Evolutionary conservation across 2,888 invertebrate species (phyloP).

Genomic region (Dryobotodes eremita): DNA sequence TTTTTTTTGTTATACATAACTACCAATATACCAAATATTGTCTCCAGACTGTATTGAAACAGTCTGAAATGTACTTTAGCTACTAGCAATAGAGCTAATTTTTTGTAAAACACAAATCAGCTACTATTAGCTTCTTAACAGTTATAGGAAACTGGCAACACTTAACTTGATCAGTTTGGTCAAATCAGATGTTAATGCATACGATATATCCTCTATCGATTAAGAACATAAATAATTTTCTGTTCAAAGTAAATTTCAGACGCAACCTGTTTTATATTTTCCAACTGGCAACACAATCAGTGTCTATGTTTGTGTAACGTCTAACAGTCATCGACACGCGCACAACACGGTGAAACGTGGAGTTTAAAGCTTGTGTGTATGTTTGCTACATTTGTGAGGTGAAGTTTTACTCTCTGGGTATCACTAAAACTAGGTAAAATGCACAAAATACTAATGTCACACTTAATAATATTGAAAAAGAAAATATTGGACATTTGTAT

Average conservation of each 20-base stretch:
- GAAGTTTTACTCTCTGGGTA: constrained; percentile 36
- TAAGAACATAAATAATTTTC: not conserved
- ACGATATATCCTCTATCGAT: not conserved
- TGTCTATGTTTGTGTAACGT: constrained; percentile 51
- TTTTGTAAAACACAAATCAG: not conserved
- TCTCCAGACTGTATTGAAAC: constrained; percentile 35
- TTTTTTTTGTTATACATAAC: constrained; percentile 55
- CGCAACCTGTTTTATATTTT: constrained; percentile 49
- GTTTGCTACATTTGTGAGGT: constrained; percentile 72
- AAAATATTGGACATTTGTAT: constrained; percentile 44
- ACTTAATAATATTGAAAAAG: not conserved
- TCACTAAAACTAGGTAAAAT: constrained; percentile 32
- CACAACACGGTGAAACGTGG: constrained; percentile 68
- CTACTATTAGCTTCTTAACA: not conserved
- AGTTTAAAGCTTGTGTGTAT: constrained; percentile 76
- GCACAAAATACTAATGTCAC: constrained; percentile 54
- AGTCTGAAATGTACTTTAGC: constrained; percentile 64
- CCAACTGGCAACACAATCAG: constrained; percentile 44
- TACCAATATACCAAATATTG: constrained; percentile 52
- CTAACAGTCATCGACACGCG: constrained; percentile 70
- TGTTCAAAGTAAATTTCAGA: constrained; percentile 64
- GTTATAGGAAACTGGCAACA: constrained; percentile 10
- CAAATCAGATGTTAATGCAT: not conserved
- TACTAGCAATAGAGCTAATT: constrained; percentile 2
- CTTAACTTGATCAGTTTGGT: not conserved